These are phyloP conservation scores for Orbicella faveolata DNA, from an alignment of 64 coral and sea anemone species.

Conservation along the genomic window DNA sequence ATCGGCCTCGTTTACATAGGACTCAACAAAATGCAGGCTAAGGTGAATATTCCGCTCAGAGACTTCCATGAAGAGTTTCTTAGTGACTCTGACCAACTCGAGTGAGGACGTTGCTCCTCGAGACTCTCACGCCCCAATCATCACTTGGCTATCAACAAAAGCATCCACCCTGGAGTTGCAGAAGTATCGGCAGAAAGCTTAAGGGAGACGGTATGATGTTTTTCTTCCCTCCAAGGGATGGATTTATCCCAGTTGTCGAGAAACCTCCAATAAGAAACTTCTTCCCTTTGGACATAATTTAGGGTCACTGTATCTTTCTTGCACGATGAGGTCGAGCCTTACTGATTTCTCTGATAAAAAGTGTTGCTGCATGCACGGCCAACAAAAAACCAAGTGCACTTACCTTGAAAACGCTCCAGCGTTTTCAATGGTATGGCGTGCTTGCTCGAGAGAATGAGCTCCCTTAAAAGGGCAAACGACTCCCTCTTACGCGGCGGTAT, in stretches of 20 bases:
- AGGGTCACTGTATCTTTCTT: not conserved
- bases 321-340: not conserved
- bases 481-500: not conserved
- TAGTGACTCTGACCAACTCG: slow-evolving; percentile 1
- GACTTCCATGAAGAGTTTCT: not conserved
- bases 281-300: not conserved
- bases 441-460: not conserved
- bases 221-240: slow-evolving; percentile 50
- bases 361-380: slow-evolving; percentile 28
- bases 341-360: slow-evolving; percentile 60
- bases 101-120: slow-evolving; percentile 6
- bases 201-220: no score
- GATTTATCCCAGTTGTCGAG: slow-evolving; percentile 27
- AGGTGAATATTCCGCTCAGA: slow-evolving; percentile 23
- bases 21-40: not conserved
- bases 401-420: not conserved
- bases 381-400: slow-evolving; percentile 31
- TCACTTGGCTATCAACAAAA: slow-evolving; percentile 26
- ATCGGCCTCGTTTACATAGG: not conserved
- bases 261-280: slow-evolving; percentile 48
- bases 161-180: slow-evolving; percentile 1
- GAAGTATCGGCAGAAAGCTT: no score
- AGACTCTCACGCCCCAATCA: slow-evolving; percentile 19
- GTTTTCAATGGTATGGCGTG: not conserved
- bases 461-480: not conserved